Conservation (phyloP, 1,140 invertebrate genomes). For the Vollenhovia emeryi region DNA sequence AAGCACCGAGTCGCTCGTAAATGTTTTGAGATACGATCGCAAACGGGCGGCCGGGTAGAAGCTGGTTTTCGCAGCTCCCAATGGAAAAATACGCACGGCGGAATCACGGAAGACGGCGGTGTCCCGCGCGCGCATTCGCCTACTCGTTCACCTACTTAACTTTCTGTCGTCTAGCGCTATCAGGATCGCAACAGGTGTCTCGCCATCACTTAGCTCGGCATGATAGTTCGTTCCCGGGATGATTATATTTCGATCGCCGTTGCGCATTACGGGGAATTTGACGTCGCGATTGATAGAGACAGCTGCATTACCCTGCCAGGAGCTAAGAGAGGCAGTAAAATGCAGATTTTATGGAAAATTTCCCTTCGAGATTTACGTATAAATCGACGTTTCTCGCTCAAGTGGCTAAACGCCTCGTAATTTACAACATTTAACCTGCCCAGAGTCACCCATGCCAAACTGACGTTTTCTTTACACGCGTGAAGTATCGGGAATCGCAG, state of each 20-base stretch:
- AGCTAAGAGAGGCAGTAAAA: background rate
- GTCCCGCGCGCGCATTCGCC: background rate
- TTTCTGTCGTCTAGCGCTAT: conserved; percentile 67
- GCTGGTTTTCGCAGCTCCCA: conserved; percentile 17
- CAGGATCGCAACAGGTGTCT: conserved; percentile 81
- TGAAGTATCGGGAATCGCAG: background rate
- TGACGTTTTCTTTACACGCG: background rate
- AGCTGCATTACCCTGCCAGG: background rate
- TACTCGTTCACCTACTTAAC: conserved; percentile 59
- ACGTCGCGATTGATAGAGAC: conserved; percentile 2
- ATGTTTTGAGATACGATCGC: conserved; percentile 50
- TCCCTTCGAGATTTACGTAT: conserved; percentile 2
- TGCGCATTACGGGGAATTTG: conserved; percentile 13
- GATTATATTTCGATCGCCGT: conserved; percentile 75
- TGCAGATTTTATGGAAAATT: conserved; percentile 1
- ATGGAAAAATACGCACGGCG: conserved; percentile 22
- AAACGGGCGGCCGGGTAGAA: background rate
- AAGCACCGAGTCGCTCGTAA: conserved; percentile 58
- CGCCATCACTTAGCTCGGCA: conserved; percentile 62
- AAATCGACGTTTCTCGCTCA: background rate
- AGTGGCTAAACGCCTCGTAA: background rate
- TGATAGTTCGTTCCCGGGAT: conserved; percentile 71
- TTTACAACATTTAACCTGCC: background rate
- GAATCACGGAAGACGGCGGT: conserved; percentile 15
- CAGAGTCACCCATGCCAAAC: background rate